Evolutionary conservation across 1,140 invertebrate genomes (phyloP).

Genomic region (Megalonaias nervosa): DNA sequence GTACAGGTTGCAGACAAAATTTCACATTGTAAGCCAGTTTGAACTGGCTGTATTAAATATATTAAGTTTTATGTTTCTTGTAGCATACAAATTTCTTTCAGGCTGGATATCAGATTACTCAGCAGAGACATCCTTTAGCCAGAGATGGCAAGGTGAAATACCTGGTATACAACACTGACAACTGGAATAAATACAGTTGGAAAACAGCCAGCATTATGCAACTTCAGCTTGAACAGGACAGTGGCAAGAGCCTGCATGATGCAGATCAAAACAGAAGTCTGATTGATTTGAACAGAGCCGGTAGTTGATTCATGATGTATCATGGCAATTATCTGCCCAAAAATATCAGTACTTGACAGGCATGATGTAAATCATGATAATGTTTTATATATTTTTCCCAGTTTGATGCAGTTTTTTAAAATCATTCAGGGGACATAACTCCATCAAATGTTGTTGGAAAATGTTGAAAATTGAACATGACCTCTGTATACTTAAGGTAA

Average conservation of each 20-base stretch:
- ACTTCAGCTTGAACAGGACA: conserved; percentile 98
- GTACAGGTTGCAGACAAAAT: too few relatives aligned
- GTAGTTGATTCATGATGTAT: conserved; percentile 64
- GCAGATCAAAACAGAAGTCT: conserved; percentile 79
- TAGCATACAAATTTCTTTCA: conserved; percentile 63
- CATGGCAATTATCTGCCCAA: too few relatives aligned
- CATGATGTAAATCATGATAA: too few relatives aligned
- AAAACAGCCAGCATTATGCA: conserved; percentile 80
- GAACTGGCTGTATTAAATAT: not conserved
- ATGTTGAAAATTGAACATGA: too few relatives aligned
- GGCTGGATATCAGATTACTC: conserved; percentile 98
- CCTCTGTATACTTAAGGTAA: too few relatives aligned
- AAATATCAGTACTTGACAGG: too few relatives aligned
- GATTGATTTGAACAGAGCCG: conserved; percentile 96
- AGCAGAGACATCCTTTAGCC: conserved; percentile 91
- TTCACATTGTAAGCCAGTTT: too few relatives aligned
- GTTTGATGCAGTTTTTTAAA: too few relatives aligned
- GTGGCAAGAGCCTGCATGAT: conserved; percentile 95
- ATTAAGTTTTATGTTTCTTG: not conserved
- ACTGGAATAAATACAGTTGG: conserved; percentile 69
- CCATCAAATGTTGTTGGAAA: too few relatives aligned
- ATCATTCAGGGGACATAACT: too few relatives aligned
- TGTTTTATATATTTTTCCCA: too few relatives aligned
- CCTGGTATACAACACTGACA: conserved; percentile 76
- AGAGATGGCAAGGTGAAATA: conserved; percentile 86